Evolutionary conservation across 30 jellyfish, hydroid and myxozoan genomes (phyloP), one percentile per base, ranked within the genome.

Genomic region (Aurelia coerulea): DNA sequence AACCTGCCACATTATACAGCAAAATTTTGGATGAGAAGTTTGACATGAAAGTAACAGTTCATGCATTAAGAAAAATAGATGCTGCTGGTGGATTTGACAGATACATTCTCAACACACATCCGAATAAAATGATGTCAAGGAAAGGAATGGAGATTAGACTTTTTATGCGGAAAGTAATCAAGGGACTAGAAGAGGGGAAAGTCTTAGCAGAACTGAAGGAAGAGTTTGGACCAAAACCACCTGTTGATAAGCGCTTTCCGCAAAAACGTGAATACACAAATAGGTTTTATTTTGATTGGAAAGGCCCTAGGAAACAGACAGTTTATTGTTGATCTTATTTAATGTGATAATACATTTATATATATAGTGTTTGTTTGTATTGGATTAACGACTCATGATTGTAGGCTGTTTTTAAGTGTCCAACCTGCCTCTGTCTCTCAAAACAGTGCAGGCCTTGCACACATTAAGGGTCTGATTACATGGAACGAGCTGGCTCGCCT

Each of bases 71-170:
- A 41, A 51, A 79, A 18, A 91, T 91, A 4, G 98, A 91, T 66
- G 62, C 74, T 69, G 92, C 92, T 2, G 98, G 98, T 12, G 98
- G 98, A n/a, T 91, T 91, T 84, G 98, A 91, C 63, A 81, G 91
- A 32, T 91, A 91, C 59, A 91, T 91, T 79, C 74, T 91, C 17
- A 81, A 87, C 63, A 91, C 98, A 32, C 98, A 95, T 64, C 93
- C 84, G 11, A 85, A 80, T 37, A 67, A 80, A 11, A 50, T 91
- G 65, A 65, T 56, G 37, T 91, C 98, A 23, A 73, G 91, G 62
- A 76, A 71, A 66, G 98, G 96, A 34, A 78, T 91, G 85, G 93
- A 73, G 42, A 32, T 91, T 11, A 80, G 83, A 46, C 80, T 89
- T 34, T 67, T 79, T 56, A 53, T 91, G 90, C 96, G 79, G 66